These are phyloP conservation scores for Steatornis caripensis DNA, from an alignment of 2,113 vertebrate genomes.

Conservation along the genomic window DNA sequence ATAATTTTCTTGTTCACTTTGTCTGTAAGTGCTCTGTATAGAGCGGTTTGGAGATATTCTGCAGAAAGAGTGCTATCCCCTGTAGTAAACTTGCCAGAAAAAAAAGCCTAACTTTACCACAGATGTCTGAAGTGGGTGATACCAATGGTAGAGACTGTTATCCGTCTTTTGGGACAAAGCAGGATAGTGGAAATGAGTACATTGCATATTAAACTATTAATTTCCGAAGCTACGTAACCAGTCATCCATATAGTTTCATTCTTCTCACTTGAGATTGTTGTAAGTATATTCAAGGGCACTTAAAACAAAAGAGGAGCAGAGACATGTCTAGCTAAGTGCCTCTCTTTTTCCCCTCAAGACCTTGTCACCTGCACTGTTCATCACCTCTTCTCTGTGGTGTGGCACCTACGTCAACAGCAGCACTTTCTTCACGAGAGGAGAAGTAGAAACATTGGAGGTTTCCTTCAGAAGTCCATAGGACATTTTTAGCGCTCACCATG, in stretches of 20 bases:
- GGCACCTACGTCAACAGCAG: not conserved
- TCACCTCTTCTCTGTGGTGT: not conserved
- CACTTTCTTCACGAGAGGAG: not conserved
- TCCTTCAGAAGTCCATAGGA: not conserved
- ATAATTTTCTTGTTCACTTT: not conserved
- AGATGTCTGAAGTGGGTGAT: not conserved
- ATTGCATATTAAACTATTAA: not conserved
- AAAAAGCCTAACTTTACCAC: not conserved
- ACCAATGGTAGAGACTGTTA: not conserved
- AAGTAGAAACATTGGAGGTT: not conserved
- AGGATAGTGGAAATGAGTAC: not conserved
- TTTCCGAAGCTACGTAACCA: not conserved
- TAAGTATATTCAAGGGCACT: not conserved
- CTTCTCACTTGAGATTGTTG: not conserved
- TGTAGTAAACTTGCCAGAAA: not conserved
- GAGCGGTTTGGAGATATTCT: not conserved
- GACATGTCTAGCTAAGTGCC: not conserved
- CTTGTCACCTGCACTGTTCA: not conserved
- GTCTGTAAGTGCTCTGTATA: not conserved
- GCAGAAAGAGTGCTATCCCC: not conserved
- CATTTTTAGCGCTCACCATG: not conserved
- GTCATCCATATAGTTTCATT: not conserved
- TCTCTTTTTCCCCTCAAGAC: not conserved
- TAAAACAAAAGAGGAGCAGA: not conserved
- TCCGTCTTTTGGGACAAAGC: not conserved